Conservation (phyloP, 2,113 vertebrate species). For the Pomatorhinus ruficollis region DNA sequence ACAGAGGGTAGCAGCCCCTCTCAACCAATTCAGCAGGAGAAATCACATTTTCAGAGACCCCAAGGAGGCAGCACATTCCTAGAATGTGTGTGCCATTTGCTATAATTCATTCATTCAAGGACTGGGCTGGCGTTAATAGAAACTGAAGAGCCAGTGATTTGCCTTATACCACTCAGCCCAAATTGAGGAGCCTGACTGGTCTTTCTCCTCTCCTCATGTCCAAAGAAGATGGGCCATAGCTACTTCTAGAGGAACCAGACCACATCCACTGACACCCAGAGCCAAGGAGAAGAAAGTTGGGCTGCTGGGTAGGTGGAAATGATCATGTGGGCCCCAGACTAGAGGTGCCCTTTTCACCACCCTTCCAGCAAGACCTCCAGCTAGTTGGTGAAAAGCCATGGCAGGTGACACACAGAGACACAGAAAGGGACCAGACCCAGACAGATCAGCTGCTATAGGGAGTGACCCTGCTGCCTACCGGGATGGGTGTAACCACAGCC, state of each 20-base stretch:
- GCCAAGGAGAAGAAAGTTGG: background rate
- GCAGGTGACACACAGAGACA: background rate
- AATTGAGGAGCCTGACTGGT: rapidly evolving
- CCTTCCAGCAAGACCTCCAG: background rate
- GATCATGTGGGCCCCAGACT: background rate
- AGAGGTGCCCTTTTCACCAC: background rate
- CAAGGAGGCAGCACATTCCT: rapidly evolving
- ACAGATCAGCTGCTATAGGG: rapidly evolving
- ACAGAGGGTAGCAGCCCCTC: background rate
- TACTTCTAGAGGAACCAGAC: background rate
- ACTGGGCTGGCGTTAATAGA: background rate
- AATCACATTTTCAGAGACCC: background rate
- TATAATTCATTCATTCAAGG: rapidly evolving
- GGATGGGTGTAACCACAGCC: background rate
- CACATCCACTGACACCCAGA: background rate
- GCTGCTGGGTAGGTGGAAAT: background rate
- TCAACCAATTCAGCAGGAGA: background rate
- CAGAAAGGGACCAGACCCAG: background rate
- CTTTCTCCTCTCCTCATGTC: rapidly evolving
- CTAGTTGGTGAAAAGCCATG: background rate
- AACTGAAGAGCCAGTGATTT: background rate
- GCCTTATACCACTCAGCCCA: background rate
- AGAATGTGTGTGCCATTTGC: rapidly evolving
- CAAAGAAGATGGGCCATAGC: background rate
- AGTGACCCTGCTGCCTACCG: rapidly evolving